Conservation (phyloP, 2,113 vertebrate species). For the Prunella fulvescens region DNA sequence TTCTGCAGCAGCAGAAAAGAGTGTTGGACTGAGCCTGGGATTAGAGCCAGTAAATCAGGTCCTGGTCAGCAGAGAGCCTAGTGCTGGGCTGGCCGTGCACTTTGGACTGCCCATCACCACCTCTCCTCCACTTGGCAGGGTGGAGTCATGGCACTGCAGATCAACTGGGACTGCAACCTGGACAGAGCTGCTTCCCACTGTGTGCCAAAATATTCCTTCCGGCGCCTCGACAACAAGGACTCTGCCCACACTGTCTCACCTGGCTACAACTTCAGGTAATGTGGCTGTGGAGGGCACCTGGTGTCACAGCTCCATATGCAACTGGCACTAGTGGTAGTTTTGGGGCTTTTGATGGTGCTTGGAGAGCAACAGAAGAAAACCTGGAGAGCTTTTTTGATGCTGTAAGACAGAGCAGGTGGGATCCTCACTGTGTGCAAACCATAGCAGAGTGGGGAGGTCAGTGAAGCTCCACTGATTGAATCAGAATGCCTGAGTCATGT, state of each 20-base stretch:
- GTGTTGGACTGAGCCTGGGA: background rate
- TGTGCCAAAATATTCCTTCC: conserved; percentile 83
- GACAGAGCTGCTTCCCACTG: conserved; percentile 75
- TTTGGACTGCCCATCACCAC: background rate
- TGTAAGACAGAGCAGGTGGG: background rate
- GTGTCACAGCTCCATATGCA: background rate
- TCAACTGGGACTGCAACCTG: conserved; percentile 83
- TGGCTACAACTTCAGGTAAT: conserved; percentile 89
- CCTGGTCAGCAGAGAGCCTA: background rate
- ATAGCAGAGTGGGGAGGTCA: background rate
- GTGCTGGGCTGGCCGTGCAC: background rate
- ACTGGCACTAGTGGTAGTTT: background rate
- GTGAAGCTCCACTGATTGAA: background rate
- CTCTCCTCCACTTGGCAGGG: conserved; percentile 64
- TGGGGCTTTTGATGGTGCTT: accelerated
- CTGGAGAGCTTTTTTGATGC: background rate
- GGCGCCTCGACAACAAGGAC: conserved; percentile 80
- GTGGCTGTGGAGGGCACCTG: background rate
- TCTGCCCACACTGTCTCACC: conserved; percentile 75
- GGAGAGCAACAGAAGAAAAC: background rate
- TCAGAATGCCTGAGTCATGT: background rate
- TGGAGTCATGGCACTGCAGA: conserved; percentile 82
- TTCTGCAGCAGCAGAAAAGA: background rate
- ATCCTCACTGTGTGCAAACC: background rate
- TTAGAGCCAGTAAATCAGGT: background rate